Evolutionary conservation across 2,888 invertebrate genomes (phyloP), one percentile per base, ranked within the genome.

Genomic region (Agrilus cyanescens): DNA sequence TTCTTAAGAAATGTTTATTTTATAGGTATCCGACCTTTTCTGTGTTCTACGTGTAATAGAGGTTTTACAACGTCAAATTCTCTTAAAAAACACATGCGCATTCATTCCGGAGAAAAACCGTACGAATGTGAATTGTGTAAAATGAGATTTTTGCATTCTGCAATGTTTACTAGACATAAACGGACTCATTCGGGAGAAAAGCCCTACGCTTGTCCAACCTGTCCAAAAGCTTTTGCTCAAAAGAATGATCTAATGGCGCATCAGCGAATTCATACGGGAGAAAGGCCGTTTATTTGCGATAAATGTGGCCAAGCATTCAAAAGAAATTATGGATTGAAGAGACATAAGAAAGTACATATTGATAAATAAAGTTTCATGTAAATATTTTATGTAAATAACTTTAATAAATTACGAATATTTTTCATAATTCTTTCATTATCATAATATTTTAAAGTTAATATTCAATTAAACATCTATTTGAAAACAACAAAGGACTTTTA

Each of bases 81-180:
- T 40, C 65, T 78, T 66, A 72, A 70, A 10, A 69, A 71, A 35
- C 74, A 78, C 56, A 65, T 72, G 54, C 57, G 67, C 5, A 76
- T 77, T 0, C 77, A 78, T 59, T 71, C 75, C 0, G 76, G 75
- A 8, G 71, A 71, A 5, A 76, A 78, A 40, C 80, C 81, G 0
- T 76, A 75, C 60, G 72, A 72, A 44, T 82, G 82, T 49, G 75
- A 75, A 18, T 70, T 72, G 43, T 82, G 82, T 50, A 73, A 74
- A 8, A 75, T 78, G 46, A 64, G 63, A 50, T 68, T 68, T 49
- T 67, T 67, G 1, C 54, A 67, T 20, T 66, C 66, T 3, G 68
- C 67, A 6, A 67, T 67, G 1, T 60, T 82, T 25, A 78, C 76
- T 55, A 74, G 81, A 37, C 82, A 82, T 55, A 70, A 74, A 53